phyloP scores from a whole-genome alignment of 2,113 vertebrate genomes.

The Syngnathus scovelli region DNA sequence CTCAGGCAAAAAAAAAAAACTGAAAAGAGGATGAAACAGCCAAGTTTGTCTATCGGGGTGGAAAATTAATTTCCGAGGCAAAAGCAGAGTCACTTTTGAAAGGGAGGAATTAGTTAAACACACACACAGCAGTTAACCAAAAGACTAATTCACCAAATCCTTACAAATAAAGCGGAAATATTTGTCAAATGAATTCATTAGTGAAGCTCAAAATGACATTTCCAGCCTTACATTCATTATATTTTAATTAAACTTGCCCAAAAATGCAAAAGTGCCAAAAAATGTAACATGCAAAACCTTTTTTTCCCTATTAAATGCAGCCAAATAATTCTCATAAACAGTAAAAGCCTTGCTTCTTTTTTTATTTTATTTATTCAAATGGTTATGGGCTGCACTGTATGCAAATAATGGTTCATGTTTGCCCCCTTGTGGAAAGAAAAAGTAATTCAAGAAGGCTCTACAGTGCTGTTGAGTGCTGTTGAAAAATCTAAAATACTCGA shows the following conservation, averaged over 20 bases:
- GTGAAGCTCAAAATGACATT: conserved; percentile 5
- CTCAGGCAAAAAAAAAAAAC: conserved; percentile 17
- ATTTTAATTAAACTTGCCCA: neutral
- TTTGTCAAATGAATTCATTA: conserved; percentile 9
- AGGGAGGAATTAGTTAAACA: conserved; percentile 6
- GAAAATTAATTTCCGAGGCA: conserved; percentile 50
- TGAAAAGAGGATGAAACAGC: conserved; percentile 30
- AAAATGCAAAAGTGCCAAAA: neutral
- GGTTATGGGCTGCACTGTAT: neutral
- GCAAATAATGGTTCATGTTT: conserved; percentile 49
- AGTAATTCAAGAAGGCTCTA: neutral
- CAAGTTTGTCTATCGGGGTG: conserved; percentile 43
- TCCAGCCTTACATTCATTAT: neutral
- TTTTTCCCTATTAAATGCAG: no score
- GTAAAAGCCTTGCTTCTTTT: no score
- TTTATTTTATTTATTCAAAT: no score
- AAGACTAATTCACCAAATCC: neutral
- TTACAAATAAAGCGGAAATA: conserved; percentile 13
- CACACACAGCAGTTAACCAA: neutral
- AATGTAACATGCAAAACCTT: no score
- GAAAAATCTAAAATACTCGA: conserved; percentile 12
- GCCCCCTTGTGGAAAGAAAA: conserved; percentile 64
- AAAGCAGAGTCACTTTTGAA: conserved; percentile 35
- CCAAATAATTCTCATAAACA: no score
- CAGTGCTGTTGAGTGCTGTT: neutral